phyloP scores from a whole-genome alignment of 2,113 vertebrate species.

The Megaceryle torquata region DNA sequence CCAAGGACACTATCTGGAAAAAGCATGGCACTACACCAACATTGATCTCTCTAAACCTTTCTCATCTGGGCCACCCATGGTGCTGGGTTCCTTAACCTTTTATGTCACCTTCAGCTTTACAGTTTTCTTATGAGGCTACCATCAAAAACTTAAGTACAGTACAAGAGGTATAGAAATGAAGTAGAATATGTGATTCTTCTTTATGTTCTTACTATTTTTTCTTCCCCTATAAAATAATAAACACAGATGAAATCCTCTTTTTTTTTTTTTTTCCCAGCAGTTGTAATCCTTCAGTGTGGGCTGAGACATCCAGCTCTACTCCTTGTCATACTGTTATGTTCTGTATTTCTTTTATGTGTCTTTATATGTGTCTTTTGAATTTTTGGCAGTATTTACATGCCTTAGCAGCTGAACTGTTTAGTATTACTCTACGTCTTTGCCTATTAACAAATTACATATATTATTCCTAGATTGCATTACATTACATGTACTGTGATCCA shows the following conservation, averaged over 20 bases:
- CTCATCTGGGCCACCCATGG: too few species aligned
- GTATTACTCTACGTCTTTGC: background rate
- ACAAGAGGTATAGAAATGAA: background rate
- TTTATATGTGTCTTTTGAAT: background rate
- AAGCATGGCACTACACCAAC: rapidly evolving
- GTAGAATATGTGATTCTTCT: background rate
- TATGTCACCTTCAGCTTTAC: background rate
- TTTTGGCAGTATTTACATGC: background rate
- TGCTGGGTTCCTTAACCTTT: background rate
- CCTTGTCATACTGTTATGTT: background rate
- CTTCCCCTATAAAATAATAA: background rate
- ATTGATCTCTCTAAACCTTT: background rate
- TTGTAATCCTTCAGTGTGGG: background rate
- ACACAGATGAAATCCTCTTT: rapidly evolving
- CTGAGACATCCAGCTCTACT: background rate
- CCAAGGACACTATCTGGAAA: background rate
- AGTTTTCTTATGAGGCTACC: background rate
- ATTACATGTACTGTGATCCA: background rate
- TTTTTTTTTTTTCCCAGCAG: background rate
- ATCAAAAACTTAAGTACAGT: background rate
- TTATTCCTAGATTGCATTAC: background rate
- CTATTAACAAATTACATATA: background rate
- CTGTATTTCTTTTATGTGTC: background rate
- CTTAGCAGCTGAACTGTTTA: background rate
- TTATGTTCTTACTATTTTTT: background rate